These are phyloP conservation scores for Sinocyclocheilus rhinocerous DNA, from an alignment of 2,113 vertebrate genomes.

Conservation along the genomic window DNA sequence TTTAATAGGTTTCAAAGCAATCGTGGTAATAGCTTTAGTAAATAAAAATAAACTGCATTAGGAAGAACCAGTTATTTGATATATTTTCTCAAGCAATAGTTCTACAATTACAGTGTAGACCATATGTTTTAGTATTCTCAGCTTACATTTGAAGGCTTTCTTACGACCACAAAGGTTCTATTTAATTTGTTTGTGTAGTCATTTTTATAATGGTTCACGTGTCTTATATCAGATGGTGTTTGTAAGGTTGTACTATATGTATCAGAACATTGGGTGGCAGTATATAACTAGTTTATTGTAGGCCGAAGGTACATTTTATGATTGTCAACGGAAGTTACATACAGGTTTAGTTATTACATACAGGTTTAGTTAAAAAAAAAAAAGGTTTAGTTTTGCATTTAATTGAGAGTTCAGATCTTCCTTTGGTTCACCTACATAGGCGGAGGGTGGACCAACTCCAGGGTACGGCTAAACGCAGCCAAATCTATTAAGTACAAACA, in stretches of 20 bases:
- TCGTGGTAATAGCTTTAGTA: neutral
- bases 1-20: neutral
- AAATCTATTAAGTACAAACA: no score
- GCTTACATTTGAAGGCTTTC: neutral
- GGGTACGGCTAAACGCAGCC: no score
- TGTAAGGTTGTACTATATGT: conserved; percentile 1
- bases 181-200: neutral
- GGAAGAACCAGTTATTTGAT: neutral
- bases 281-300: neutral
- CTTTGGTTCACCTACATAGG: neutral
- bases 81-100: neutral
- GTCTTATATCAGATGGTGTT: neutral
- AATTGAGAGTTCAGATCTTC: neutral
- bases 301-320: neutral
- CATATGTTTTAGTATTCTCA: neutral
- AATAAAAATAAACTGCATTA: neutral
- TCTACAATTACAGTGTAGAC: neutral
- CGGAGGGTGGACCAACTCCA: no score
- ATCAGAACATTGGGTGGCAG: conserved; percentile 43
- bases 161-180: neutral
- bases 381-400: neutral
- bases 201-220: neutral
- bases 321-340: neutral
- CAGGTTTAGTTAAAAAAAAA: no score
- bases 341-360: no score